A percentile compares a stretch with the other conserved stretches of the same genome.
These are phyloP conservation scores for Pipa parva DNA, from an alignment of 2,113 vertebrate species.

Conservation along the genomic window DNA sequence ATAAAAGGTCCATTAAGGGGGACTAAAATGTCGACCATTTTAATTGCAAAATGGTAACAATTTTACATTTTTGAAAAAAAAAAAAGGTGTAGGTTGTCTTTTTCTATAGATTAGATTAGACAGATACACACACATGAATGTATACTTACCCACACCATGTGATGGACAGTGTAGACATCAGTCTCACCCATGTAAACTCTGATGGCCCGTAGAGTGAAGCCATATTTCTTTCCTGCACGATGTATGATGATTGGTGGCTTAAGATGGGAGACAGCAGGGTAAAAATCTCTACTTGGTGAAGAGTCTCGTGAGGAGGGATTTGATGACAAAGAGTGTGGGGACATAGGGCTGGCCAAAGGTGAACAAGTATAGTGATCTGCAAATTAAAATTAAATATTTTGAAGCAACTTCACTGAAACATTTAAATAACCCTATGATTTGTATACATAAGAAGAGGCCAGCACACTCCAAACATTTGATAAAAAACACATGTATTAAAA, in stretches of 20 bases:
- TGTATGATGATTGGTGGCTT: conserved; percentile 89
- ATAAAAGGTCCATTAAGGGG: too few relatives aligned
- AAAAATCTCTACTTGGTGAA: conserved; percentile 90
- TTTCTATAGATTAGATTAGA: too few relatives aligned
- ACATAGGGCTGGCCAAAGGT: conserved; percentile 95
- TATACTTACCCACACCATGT: conserved; percentile 92
- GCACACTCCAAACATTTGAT: too few relatives aligned
- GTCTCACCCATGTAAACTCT: conserved; percentile 96
- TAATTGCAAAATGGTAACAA: too few relatives aligned
- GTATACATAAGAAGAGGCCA: too few relatives aligned
- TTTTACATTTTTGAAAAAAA: too few relatives aligned
- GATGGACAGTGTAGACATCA: conserved; percentile 92
- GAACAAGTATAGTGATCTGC: conserved; percentile 88
- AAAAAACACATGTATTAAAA: too few relatives aligned
- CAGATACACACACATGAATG: too few relatives aligned
- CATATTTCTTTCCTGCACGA: conserved; percentile 92
- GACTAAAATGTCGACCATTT: too few relatives aligned
- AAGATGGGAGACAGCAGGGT: conserved; percentile 72
- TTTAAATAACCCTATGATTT: too few relatives aligned
- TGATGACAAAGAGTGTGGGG: conserved; percentile 92
- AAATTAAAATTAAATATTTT: not conserved
- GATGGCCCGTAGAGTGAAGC: conserved; percentile 93
- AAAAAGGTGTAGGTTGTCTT: too few relatives aligned
- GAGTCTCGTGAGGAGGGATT: conserved; percentile 96
- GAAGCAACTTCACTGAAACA: too few relatives aligned